phyloP scores from a whole-genome alignment of 2,797 vertebrate species.

The Notamacropus eugenii region DNA sequence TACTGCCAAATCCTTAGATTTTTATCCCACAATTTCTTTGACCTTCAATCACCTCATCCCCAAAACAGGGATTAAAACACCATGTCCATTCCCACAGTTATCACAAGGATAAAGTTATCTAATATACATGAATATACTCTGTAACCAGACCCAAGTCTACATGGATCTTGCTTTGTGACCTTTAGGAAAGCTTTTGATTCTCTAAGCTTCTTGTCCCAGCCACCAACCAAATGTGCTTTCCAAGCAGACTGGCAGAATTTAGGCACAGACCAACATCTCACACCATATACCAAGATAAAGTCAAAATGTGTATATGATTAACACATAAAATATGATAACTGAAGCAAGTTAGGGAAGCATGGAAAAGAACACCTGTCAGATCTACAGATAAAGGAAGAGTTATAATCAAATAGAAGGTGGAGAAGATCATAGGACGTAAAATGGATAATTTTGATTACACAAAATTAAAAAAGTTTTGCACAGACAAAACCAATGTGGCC shows the following conservation, averaged over 20 bases:
- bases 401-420: neutral
- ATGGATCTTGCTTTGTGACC: neutral
- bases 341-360: neutral
- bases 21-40: neutral
- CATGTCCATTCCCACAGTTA: neutral
- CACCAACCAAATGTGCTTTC: neutral
- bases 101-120: neutral
- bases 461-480: neutral
- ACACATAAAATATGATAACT: neutral
- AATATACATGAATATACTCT: neutral
- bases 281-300: neutral
- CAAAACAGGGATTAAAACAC: neutral
- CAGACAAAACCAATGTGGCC: neutral
- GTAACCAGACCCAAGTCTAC: neutral
- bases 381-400: neutral
- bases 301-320: neutral
- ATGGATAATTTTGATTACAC: neutral
- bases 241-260: neutral
- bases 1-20: neutral
- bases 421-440: neutral
- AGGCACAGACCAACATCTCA: neutral
- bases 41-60: neutral
- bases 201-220: neutral
- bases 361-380: neutral
- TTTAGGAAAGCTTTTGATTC: neutral